These are phyloP conservation scores for Mimachlamys varia DNA, from an alignment of 2,888 invertebrate species.

Conservation along the genomic window DNA sequence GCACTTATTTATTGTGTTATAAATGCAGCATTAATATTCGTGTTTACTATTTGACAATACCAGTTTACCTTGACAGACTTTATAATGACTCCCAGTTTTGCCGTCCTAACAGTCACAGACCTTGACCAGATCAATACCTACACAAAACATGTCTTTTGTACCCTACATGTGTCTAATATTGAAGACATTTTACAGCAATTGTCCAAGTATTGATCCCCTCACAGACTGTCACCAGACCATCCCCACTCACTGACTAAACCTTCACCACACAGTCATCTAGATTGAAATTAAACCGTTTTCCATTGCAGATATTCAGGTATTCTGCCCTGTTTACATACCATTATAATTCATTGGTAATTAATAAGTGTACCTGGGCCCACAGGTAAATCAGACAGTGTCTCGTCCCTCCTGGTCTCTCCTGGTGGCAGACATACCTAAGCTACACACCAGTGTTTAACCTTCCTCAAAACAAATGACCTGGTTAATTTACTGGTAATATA, in stretches of 20 bases:
- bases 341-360: conserved; percentile 36
- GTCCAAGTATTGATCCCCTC: neutral
- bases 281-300: neutral
- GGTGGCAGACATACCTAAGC: neutral
- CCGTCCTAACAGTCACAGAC: neutral
- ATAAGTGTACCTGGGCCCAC: conserved; percentile 24
- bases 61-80: neutral
- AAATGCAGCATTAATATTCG: too few species aligned
- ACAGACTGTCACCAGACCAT: neutral
- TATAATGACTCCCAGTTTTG: neutral
- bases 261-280: conserved; percentile 10
- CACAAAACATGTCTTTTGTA: conserved; percentile 19
- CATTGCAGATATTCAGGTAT: conserved; percentile 1
- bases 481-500: neutral
- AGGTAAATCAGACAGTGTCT: conserved; percentile 34
- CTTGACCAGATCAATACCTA: neutral
- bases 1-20: too few species aligned
- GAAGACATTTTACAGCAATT: conserved; percentile 1
- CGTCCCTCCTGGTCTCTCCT: too few species aligned
- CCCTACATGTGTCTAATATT: neutral
- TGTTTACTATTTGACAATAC: neutral
- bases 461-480: conserved; percentile 27
- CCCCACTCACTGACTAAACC: neutral
- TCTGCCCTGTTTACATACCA: neutral
- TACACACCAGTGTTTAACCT: neutral